These are phyloP conservation scores for Xanthia icteritia DNA, from an alignment of 2,888 invertebrate species.

Conservation along the genomic window DNA sequence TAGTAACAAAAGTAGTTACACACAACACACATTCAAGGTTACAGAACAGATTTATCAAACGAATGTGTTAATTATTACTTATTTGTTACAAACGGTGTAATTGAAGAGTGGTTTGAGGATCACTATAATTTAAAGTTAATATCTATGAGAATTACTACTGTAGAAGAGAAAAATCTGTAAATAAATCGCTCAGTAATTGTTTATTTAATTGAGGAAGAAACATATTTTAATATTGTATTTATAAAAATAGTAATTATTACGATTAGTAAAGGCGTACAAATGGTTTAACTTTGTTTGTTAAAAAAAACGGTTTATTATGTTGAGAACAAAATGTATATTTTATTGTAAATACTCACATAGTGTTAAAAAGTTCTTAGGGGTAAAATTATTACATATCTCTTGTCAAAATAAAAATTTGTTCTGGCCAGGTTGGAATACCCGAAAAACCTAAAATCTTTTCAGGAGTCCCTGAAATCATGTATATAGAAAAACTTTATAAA, in stretches of 20 bases:
- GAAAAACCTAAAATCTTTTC: neutral
- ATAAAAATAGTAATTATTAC: neutral
- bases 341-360: conserved; percentile 20
- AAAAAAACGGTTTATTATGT: neutral
- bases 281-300: neutral
- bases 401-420: neutral
- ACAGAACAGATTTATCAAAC: neutral
- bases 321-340: conserved; percentile 3
- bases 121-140: neutral
- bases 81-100: neutral
- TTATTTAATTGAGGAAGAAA: neutral
- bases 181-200: neutral
- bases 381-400: neutral
- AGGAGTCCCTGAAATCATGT: neutral
- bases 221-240: neutral
- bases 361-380: neutral
- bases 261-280: neutral
- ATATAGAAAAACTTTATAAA: neutral
- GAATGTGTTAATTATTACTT: neutral
- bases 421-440: neutral
- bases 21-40: no score
- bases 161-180: neutral
- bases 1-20: neutral
- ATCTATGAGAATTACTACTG: neutral
- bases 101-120: neutral